A percentile compares a stretch with the other conserved stretches of the same genome.
Evolutionary conservation across 1,140 invertebrate genomes (phyloP).

Genomic region (Apis florea): DNA sequence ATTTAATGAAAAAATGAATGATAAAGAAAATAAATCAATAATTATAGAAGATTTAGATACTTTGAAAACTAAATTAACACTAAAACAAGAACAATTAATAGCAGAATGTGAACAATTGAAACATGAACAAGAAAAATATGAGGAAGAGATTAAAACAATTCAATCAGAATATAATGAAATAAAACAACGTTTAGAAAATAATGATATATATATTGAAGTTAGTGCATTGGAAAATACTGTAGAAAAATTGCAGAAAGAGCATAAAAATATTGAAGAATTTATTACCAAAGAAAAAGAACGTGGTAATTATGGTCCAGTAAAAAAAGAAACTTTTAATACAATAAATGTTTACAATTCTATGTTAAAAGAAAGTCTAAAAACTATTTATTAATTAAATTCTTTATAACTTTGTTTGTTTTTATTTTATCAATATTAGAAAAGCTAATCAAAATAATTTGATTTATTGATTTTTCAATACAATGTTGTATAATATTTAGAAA

Average conservation of each 20-base stretch:
- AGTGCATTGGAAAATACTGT: constrained; percentile 72
- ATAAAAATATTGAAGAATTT: constrained; percentile 63
- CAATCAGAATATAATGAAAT: constrained; percentile 67
- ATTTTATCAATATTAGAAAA: constrained; percentile 49
- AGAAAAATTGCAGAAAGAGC: constrained; percentile 66
- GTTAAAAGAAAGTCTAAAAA: constrained; percentile 66
- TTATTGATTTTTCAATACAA: too few species aligned
- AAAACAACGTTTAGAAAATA: constrained; percentile 68
- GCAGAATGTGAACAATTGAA: constrained; percentile 63
- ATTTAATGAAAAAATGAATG: constrained; percentile 64
- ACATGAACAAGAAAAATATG: constrained; percentile 54
- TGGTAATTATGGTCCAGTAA: constrained; percentile 66
- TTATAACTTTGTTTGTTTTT: constrained; percentile 61
- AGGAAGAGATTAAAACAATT: constrained; percentile 62
- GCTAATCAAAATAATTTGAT: too few species aligned
- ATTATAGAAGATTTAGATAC: constrained; percentile 66
- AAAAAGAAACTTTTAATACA: constrained; percentile 57
- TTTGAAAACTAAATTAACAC: constrained; percentile 61
- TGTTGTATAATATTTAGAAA: too few species aligned
- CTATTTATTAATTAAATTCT: constrained; percentile 58
- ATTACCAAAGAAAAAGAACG: constrained; percentile 63
- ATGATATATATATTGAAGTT: constrained; percentile 75
- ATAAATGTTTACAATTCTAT: constrained; percentile 59
- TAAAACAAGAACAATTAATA: constrained; percentile 64
- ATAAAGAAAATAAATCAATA: constrained; percentile 63